Evolutionary conservation across 2,797 vertebrate species (phyloP).

Genomic region (Girardinus metallicus): DNA sequence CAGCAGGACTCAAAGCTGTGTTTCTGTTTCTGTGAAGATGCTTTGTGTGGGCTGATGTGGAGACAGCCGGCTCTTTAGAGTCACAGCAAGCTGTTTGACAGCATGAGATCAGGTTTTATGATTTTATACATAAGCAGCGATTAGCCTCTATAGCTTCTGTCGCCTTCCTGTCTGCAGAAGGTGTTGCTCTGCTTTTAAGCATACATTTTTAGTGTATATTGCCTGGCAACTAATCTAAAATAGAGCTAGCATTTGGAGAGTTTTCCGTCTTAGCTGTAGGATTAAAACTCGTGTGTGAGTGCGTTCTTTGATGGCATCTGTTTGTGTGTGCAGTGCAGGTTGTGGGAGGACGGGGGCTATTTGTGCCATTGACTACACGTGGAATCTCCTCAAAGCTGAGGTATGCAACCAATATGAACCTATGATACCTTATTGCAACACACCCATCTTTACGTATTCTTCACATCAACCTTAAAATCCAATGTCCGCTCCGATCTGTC

Average conservation of each 20-base stretch:
- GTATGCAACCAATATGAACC: slow-evolving; percentile 76
- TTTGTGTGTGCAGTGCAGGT: slow-evolving; percentile 87
- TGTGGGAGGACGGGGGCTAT: slow-evolving; percentile 98
- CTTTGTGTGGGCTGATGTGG: slow-evolving; percentile 45
- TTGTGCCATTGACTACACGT: slow-evolving; percentile 98
- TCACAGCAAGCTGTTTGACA: slow-evolving; percentile 38
- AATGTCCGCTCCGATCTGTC: background rate
- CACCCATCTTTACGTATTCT: background rate
- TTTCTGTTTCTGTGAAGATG: slow-evolving; percentile 46
- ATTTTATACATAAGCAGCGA: slow-evolving; percentile 39
- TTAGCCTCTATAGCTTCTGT: slow-evolving; percentile 52
- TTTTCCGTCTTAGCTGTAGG: background rate
- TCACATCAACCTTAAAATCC: background rate
- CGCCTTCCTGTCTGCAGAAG: slow-evolving; percentile 62
- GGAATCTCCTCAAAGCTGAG: slow-evolving; percentile 98
- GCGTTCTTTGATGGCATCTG: slow-evolving; percentile 26
- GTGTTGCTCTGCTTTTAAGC: slow-evolving; percentile 2
- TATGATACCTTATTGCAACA: background rate
- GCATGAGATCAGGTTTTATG: slow-evolving; percentile 64
- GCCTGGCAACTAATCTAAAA: background rate
- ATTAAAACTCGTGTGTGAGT: background rate
- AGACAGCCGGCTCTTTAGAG: slow-evolving; percentile 44
- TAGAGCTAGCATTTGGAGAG: background rate
- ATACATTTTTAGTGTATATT: background rate
- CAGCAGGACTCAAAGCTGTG: slow-evolving; percentile 64